Conservation (phyloP, 2,113 vertebrate species). For the Labeo catla region DNA sequence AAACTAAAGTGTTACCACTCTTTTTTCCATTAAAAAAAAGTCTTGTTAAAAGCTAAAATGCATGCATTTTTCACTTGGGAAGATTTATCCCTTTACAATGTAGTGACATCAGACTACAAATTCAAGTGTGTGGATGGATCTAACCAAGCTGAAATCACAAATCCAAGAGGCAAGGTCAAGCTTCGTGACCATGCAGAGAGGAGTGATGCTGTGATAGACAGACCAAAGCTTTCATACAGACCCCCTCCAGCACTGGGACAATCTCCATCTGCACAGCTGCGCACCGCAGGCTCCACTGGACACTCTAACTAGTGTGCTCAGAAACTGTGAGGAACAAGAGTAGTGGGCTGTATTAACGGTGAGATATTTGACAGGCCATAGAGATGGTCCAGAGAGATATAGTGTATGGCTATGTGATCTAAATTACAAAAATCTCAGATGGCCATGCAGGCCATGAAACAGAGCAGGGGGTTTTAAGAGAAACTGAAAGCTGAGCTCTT, state of each 20-base stretch:
- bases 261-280: conserved; percentile 5
- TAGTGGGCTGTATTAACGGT: background rate
- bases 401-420: background rate
- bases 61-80: background rate
- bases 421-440: background rate
- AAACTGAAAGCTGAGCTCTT: conserved; percentile 1
- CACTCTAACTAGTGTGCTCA: background rate
- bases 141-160: background rate
- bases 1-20: background rate
- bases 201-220: background rate
- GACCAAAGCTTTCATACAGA: background rate
- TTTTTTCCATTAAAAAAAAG: background rate
- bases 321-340: background rate
- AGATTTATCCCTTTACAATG: background rate
- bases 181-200: background rate
- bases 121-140: background rate
- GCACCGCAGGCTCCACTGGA: background rate
- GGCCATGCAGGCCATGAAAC: background rate
- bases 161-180: background rate
- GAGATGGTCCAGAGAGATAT: conserved; percentile 11
- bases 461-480: conserved; percentile 5
- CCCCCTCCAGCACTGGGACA: background rate
- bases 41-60: background rate
- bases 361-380: conserved; percentile 21
- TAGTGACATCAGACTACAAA: background rate